Evolutionary conservation across 2,113 vertebrate species (phyloP).

Genomic region (Lamprologus ornatipinnis): DNA sequence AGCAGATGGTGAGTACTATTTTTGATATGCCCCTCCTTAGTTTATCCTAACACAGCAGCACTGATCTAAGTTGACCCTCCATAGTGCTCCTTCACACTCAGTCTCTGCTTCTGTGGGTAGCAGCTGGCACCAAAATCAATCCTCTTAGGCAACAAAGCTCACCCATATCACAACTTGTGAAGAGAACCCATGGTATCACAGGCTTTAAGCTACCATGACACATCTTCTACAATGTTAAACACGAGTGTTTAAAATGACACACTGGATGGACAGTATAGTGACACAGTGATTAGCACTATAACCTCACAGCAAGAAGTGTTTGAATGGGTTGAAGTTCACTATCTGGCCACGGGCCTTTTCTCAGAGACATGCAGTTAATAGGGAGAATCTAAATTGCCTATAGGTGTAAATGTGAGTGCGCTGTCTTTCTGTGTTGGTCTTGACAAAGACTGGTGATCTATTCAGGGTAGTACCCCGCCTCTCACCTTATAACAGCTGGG

Average conservation of each 20-base stretch:
- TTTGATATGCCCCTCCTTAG: conserved; percentile 5
- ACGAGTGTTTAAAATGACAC: neutral
- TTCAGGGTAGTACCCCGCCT: neutral
- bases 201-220: neutral
- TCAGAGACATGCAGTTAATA: neutral
- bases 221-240: neutral
- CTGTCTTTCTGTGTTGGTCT: neutral
- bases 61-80: conserved; percentile 14
- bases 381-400: neutral
- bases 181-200: neutral
- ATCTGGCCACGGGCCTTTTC: neutral
- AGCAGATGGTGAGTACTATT: conserved; percentile 75
- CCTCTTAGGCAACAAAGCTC: conserved; percentile 17
- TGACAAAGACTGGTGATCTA: neutral
- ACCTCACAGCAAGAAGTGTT: neutral
- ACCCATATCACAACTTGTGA: neutral
- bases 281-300: neutral
- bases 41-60: neutral
- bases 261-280: neutral
- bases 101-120: neutral
- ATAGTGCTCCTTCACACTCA: neutral
- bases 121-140: conserved; percentile 17
- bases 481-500: neutral
- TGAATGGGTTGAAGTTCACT: neutral
- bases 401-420: neutral